phyloP scores from a whole-genome alignment of 2,113 vertebrate species.

The Embiotoca jacksoni region DNA sequence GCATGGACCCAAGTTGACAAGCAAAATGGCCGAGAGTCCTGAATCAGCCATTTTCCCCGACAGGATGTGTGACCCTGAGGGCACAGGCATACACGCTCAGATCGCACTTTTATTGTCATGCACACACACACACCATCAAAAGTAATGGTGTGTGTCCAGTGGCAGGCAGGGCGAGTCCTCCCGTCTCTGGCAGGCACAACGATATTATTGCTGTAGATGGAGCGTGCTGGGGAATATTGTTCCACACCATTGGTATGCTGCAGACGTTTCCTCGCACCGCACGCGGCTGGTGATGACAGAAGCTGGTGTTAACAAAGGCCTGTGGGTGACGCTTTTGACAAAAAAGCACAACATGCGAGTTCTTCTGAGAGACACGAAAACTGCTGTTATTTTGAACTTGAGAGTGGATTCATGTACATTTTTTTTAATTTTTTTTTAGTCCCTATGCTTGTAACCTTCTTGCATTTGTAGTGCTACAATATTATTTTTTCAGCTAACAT shows the following conservation, averaged over 20 bases:
- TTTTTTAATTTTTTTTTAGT: not conserved
- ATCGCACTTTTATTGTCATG: not conserved
- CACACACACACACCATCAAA: slow-evolving; percentile 48
- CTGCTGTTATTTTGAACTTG: not conserved
- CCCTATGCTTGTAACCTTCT: too few species aligned
- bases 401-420: not conserved
- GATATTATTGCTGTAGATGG: slow-evolving; percentile 63
- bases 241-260: slow-evolving; percentile 56
- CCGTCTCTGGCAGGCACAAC: slow-evolving; percentile 63
- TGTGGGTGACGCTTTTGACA: slow-evolving; percentile 37
- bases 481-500: too few species aligned
- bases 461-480: too few species aligned
- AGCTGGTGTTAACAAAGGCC: slow-evolving; percentile 45
- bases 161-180: slow-evolving; percentile 52
- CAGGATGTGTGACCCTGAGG: slow-evolving; percentile 65
- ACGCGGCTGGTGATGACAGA: slow-evolving; percentile 51
- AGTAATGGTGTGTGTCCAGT: slow-evolving; percentile 74
- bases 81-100: slow-evolving; percentile 15
- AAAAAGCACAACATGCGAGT: slow-evolving; percentile 27
- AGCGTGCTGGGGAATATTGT: slow-evolving; percentile 69
- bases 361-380: slow-evolving; percentile 13
- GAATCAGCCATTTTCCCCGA: slow-evolving; percentile 65
- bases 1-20: slow-evolving; percentile 37
- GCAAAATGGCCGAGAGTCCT: slow-evolving; percentile 44
- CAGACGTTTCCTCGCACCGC: slow-evolving; percentile 28